Conservation (phyloP, 2,888 invertebrate genomes). For the Rhogogaster chlorosoma region DNA sequence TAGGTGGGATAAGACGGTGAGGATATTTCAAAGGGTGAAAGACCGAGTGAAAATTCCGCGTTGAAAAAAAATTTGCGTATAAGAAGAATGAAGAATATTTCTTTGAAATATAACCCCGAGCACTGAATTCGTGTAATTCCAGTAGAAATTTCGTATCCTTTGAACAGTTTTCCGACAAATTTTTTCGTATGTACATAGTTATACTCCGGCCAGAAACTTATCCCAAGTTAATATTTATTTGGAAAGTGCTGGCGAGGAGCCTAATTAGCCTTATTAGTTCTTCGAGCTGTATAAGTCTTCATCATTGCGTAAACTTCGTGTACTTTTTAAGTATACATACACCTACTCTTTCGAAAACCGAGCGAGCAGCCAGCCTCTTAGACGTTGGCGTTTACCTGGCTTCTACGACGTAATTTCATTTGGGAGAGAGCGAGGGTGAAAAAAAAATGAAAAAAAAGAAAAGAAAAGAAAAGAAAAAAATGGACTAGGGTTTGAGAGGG, state of each 20-base stretch:
- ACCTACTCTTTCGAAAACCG: slow-evolving; percentile 2
- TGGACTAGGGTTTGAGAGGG: background rate
- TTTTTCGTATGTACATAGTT: background rate
- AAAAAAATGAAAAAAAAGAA: background rate
- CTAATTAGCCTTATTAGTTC: slow-evolving; percentile 42
- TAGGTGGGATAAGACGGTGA: background rate
- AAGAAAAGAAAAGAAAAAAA: background rate
- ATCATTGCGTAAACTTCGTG: slow-evolving; percentile 2
- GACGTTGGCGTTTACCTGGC: slow-evolving; percentile 15
- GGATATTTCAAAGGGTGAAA: background rate
- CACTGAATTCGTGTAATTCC: background rate
- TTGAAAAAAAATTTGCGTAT: background rate
- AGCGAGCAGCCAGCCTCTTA: background rate
- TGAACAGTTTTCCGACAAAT: background rate
- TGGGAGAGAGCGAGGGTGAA: background rate
- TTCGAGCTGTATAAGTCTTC: background rate
- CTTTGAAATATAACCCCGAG: background rate
- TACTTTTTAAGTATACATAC: background rate
- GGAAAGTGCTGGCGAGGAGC: background rate
- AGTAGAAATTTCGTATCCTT: background rate
- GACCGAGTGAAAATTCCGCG: background rate
- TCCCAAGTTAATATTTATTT: slow-evolving; percentile 16
- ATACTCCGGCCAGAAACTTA: background rate
- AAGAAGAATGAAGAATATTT: background rate
- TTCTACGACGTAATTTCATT: slow-evolving; percentile 38